Conservation (phyloP, 64 coral and sea anemone species). For the Cladopsammia gracilis region DNA sequence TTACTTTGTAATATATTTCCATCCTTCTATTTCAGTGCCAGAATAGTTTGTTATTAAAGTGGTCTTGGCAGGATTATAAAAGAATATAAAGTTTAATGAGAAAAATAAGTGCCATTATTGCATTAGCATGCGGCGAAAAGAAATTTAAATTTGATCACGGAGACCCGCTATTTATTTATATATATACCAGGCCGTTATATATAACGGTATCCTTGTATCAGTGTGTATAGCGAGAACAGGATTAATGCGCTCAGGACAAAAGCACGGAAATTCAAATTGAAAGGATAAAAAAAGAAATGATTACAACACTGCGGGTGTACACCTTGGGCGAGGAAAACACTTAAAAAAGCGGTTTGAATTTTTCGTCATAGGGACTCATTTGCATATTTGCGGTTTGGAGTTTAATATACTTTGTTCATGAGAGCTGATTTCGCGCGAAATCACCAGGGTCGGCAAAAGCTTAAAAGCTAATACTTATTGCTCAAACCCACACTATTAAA, state of each 20-base stretch:
- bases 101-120: constrained; percentile 30
- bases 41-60: constrained; percentile 7
- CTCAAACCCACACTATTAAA: constrained; percentile 28
- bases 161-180: constrained; percentile 1
- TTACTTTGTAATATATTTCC: constrained; percentile 39
- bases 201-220: constrained; percentile 12
- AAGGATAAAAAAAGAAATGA: constrained; percentile 13
- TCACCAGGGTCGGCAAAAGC: constrained; percentile 29
- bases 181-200: constrained; percentile 41
- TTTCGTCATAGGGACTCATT: constrained; percentile 37
- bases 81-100: constrained; percentile 37
- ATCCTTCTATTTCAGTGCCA: constrained; percentile 7
- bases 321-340: constrained; percentile 18
- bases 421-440: constrained; percentile 29
- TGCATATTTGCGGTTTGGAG: constrained; percentile 54
- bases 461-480: constrained; percentile 48
- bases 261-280: constrained; percentile 33
- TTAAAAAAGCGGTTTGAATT: constrained; percentile 20
- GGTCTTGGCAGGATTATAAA: not conserved
- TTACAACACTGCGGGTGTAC: constrained; percentile 43
- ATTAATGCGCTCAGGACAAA: not conserved
- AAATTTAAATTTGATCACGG: not conserved
- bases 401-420: constrained; percentile 54
- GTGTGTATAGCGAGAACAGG: not conserved
- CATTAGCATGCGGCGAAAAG: not conserved